These are phyloP conservation scores for Podarcis cretensis DNA, from an alignment of 2,113 vertebrate genomes.

Conservation along the genomic window DNA sequence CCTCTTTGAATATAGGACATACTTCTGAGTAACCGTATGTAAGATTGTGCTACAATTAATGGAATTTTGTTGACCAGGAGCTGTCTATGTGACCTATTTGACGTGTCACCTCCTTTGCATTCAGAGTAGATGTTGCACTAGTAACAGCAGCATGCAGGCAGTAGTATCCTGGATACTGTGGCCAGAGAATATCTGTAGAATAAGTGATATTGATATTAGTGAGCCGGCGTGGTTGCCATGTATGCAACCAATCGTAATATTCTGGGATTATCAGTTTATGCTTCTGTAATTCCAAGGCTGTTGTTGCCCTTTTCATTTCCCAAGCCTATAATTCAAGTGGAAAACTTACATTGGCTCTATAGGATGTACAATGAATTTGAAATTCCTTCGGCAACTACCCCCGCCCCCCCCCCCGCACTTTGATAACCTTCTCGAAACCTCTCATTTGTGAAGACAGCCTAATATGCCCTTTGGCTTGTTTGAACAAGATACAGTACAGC, in stretches of 20 bases:
- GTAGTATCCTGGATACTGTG: neutral
- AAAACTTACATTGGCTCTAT: neutral
- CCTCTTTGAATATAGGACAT: neutral
- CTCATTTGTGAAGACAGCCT: neutral
- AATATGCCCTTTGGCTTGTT: neutral
- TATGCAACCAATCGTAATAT: neutral
- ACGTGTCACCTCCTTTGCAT: neutral
- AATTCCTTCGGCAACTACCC: neutral
- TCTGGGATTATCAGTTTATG: neutral
- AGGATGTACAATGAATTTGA: neutral
- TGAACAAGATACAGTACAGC: neutral
- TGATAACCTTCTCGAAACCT: neutral
- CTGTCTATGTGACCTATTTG: neutral
- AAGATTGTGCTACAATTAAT: neutral
- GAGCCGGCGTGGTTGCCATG: neutral
- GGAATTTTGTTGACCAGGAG: neutral
- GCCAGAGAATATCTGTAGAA: neutral
- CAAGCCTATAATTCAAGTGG: neutral
- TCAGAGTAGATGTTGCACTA: neutral
- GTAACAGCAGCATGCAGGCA: neutral
- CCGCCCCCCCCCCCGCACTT: neutral
- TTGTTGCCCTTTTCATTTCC: neutral
- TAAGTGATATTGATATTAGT: neutral
- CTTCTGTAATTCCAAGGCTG: neutral
- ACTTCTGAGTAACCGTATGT: neutral